These are phyloP conservation scores for Triplophysa rosa DNA, from an alignment of 2,113 vertebrate genomes.

Conservation along the genomic window DNA sequence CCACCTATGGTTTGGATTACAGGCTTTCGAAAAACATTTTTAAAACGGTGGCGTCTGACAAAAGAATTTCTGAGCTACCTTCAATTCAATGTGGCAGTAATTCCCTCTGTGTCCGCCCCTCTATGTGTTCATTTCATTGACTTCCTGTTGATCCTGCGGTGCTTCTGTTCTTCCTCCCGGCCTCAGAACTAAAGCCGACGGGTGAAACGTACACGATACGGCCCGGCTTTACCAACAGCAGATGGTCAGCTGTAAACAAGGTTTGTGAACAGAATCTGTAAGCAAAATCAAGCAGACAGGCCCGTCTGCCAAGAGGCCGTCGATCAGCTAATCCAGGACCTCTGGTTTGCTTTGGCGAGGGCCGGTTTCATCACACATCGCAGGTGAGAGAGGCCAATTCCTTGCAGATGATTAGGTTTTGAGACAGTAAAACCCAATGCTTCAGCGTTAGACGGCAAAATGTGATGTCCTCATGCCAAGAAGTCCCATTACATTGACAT, in stretches of 20 bases:
- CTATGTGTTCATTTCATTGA: conserved; percentile 6
- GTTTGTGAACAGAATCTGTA: conserved; percentile 29
- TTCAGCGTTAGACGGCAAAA: conserved; percentile 2
- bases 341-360: conserved; percentile 12
- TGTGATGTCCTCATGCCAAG: conserved; percentile 25
- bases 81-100: conserved; percentile 6
- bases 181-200: conserved; percentile 34
- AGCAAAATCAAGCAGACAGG: conserved; percentile 19
- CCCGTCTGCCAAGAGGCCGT: conserved; percentile 36
- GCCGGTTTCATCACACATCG: neutral
- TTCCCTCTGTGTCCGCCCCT: neutral
- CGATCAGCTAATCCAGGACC: conserved; percentile 19
- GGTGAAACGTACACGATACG: conserved; percentile 42
- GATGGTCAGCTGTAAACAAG: conserved; percentile 57
- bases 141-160: conserved; percentile 20
- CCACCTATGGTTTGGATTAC: too few relatives aligned
- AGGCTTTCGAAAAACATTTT: too few relatives aligned
- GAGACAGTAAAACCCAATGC: neutral
- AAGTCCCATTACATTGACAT: conserved; percentile 38
- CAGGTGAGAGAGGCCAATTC: conserved; percentile 16
- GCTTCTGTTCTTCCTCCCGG: conserved; percentile 11
- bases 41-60: too few relatives aligned
- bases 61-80: too few relatives aligned
- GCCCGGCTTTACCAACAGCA: conserved; percentile 41
- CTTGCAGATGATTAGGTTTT: conserved; percentile 36